phyloP scores from a whole-genome alignment of 1,140 invertebrate species.

The Sarcophaga peregrina region DNA sequence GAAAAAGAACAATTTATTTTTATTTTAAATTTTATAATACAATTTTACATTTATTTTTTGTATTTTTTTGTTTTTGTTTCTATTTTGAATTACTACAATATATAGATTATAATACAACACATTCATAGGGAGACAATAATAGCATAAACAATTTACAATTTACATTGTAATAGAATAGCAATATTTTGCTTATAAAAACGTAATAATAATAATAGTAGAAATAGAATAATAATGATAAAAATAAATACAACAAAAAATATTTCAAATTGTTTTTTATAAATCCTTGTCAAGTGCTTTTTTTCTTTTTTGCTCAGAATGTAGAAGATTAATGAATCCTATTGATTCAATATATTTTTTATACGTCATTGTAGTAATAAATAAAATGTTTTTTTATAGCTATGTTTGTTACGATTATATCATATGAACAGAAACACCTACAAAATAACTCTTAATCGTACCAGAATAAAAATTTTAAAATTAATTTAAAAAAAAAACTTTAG shows the following conservation, averaged over 20 bases:
- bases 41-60: neutral
- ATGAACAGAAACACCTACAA: neutral
- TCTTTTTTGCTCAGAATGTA: too few species aligned
- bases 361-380: neutral
- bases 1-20: too few species aligned
- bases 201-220: neutral
- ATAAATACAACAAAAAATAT: slow-evolving; percentile 6
- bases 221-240: neutral
- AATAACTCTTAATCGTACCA: neutral
- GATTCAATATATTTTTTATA: neutral
- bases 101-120: neutral
- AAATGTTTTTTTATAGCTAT: neutral
- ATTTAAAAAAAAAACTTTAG: neutral
- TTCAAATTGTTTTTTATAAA: neutral
- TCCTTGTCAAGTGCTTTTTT: neutral
- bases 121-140: neutral
- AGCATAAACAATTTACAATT: neutral
- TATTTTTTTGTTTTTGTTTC: neutral
- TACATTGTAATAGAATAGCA: neutral
- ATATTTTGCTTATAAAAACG: neutral
- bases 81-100: neutral
- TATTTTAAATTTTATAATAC: neutral
- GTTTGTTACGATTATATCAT: neutral
- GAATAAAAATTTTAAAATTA: neutral
- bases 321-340: neutral